Evolutionary conservation across 2,797 vertebrate species (phyloP).

Genomic region (Syndactyla subalaris): DNA sequence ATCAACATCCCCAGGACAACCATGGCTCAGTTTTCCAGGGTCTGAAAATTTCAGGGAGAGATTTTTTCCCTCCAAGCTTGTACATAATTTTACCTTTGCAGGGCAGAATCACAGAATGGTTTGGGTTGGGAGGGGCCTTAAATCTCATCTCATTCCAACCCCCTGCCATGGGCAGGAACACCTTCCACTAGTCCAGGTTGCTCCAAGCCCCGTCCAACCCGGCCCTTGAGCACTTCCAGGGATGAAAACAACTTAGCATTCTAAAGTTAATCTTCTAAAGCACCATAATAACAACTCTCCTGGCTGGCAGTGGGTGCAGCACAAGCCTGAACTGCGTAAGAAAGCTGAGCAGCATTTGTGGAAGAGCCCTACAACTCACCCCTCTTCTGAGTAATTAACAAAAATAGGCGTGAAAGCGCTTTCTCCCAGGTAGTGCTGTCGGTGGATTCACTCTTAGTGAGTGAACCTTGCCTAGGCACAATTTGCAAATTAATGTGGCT

Average conservation of each 20-base stretch:
- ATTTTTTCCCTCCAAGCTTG: not conserved
- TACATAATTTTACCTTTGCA: not conserved
- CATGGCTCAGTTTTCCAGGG: rapidly evolving
- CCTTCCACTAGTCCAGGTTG: not conserved
- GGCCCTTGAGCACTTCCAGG: not conserved
- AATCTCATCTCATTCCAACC: not conserved
- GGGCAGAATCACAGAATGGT: not conserved
- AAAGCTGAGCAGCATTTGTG: not conserved
- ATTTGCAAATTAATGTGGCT: constrained; percentile 42
- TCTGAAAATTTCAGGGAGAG: not conserved
- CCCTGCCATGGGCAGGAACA: not conserved
- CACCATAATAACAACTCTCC: not conserved
- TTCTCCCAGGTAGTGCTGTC: not conserved
- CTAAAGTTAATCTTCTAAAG: not conserved
- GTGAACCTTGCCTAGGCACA: not conserved
- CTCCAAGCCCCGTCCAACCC: rapidly evolving
- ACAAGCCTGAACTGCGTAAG: not conserved
- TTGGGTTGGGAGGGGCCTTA: not conserved
- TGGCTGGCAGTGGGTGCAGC: not conserved
- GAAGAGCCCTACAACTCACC: not conserved
- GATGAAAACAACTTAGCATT: not conserved
- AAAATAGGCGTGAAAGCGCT: not conserved
- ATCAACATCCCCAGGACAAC: not conserved
- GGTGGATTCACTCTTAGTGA: not conserved
- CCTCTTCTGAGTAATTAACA: not conserved